Conservation (phyloP, 2,797 vertebrate species). For the Tamandua tetradactyla region DNA sequence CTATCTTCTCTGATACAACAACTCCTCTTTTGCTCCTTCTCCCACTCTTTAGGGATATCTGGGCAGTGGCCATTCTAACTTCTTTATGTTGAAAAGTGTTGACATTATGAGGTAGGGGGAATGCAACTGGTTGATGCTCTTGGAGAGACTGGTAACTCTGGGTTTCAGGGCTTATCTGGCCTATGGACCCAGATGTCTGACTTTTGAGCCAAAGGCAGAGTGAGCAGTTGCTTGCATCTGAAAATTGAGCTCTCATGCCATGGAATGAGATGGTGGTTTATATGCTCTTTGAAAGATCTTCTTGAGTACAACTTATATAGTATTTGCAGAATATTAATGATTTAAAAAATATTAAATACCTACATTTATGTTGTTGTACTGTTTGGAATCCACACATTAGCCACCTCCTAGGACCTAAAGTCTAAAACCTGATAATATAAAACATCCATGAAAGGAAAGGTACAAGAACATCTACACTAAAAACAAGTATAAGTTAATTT, state of each 20-base stretch:
- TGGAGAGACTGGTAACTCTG: too few relatives aligned
- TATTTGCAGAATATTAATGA: slow-evolving; percentile 24
- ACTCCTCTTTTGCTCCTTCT: too few relatives aligned
- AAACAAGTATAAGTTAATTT: not conserved
- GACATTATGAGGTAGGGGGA: too few relatives aligned
- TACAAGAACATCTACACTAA: not conserved
- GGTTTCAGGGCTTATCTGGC: too few relatives aligned
- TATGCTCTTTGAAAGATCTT: slow-evolving; percentile 23
- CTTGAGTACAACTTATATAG: not conserved
- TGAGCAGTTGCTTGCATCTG: not conserved
- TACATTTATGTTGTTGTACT: not conserved
- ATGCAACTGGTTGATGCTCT: too few relatives aligned
- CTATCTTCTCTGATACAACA: too few relatives aligned
- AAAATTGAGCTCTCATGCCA: not conserved
- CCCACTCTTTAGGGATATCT: too few relatives aligned
- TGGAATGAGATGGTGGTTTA: not conserved
- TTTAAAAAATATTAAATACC: not conserved
- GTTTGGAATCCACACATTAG: not conserved
- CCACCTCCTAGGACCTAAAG: not conserved
- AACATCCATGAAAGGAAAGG: not conserved
- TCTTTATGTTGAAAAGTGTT: too few relatives aligned
- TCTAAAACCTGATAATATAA: not conserved
- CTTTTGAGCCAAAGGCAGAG: slow-evolving; percentile 22
- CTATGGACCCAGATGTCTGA: slow-evolving; percentile 2
- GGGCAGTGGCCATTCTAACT: too few relatives aligned